Base-by-base conservation (phyloP, 1,140 invertebrate genomes). In the Pseudomyrmex flavicornis region DNA sequence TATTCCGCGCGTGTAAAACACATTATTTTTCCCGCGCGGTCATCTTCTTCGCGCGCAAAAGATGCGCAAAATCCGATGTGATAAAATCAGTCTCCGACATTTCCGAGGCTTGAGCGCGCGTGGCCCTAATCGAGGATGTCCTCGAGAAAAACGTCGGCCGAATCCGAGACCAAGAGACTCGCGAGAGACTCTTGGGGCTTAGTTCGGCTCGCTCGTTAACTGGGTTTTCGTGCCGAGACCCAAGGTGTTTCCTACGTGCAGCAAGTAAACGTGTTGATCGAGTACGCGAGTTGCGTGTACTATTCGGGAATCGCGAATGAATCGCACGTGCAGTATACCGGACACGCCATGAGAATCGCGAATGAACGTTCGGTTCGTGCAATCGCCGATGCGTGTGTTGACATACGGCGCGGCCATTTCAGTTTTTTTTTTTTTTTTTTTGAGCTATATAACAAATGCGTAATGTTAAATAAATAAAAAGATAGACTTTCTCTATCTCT, bases 171-270 rank as follows among this genome's bases (percentile, higher is more conserved):
- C 35, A 35, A 35, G 26, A 26, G 26, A 26, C 26, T 26, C 26
- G 26, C 26, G 26, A 26, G 22, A 26, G 35, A 35, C 35, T 35
- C 35, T 35, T 35, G 35, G 35, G 35, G 50, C 56, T 59, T 17
- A 20, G 17, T 26, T 59, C 63, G 15, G 26, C 44, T 75, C 46
- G 62, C 2, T 48, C 70, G 68, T 22, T 82, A 90, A 85, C 69
- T 89, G 35, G 87, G 88, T 89, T 90, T 88, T 74, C 66, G 56
- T 90, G 84, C 58, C 85, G 83, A 59, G 62, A 72, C 68, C 35
- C 72, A 82, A 84, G 84, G 66, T 88, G 72, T 86, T 85, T 87
- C 85, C 85, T 83, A 86, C 79, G 72, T 83, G 52, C 52, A 35
- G 35, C 35, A 86, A 54, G 85, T 86, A 76, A 86, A 87, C 44